These are phyloP conservation scores for Pterobdella sp. DNA, from an alignment of 2,888 invertebrate genomes.

Conservation along the genomic window DNA sequence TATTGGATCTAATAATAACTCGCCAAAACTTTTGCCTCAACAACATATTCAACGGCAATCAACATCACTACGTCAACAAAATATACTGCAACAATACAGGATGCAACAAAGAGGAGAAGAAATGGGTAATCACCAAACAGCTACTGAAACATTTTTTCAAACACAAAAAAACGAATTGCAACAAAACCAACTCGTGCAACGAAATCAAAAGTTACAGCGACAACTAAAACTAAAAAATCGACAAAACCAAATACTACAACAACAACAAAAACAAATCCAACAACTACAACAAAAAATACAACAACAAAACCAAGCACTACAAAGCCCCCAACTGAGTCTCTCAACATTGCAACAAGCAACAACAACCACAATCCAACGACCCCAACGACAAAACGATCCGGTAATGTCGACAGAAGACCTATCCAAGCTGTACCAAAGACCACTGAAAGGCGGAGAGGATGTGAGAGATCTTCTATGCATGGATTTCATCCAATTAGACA, in stretches of 20 bases:
- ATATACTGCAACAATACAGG: not conserved
- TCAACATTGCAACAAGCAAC: not conserved
- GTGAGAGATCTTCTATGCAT: not conserved
- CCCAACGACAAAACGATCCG: too few relatives aligned
- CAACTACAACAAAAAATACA: not conserved
- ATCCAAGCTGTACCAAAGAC: too few relatives aligned
- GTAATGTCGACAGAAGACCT: too few relatives aligned
- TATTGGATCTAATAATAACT: too few relatives aligned
- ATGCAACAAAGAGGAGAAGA: too few relatives aligned
- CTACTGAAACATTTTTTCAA: too few relatives aligned
- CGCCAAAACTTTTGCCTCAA: too few relatives aligned
- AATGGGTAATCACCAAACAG: too few relatives aligned
- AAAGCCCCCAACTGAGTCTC: not conserved
- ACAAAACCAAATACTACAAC: not conserved
- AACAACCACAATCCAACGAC: too few relatives aligned
- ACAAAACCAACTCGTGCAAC: not conserved
- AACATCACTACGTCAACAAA: not conserved
- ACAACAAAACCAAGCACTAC: not conserved
- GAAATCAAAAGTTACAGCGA: not conserved
- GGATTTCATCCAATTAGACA: constrained; percentile 8
- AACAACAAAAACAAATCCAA: constrained; percentile 4
- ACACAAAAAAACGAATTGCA: not conserved
- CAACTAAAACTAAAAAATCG: not conserved
- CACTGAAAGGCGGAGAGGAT: too few relatives aligned
- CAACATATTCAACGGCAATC: too few relatives aligned